Evolutionary conservation across 2,113 vertebrate species (phyloP).

Genomic region (Ariopsis seemanni): DNA sequence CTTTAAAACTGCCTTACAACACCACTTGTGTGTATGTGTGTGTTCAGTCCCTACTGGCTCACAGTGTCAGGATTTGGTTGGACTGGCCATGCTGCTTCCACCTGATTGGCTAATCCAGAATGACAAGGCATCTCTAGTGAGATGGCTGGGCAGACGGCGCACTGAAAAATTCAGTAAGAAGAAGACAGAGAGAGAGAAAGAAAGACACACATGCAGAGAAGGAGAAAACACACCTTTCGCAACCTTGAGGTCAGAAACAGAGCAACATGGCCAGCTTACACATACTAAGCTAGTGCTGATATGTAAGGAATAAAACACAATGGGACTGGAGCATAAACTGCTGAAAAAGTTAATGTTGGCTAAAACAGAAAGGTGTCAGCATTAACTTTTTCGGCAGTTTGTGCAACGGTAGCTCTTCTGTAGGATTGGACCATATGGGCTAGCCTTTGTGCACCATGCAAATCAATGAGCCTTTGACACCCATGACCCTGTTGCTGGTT

Average conservation of each 20-base stretch:
- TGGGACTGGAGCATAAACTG: background rate
- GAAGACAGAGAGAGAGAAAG: background rate
- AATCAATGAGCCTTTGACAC: too few species aligned
- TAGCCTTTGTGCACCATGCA: too few species aligned
- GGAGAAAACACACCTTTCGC: background rate
- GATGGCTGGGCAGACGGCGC: conserved; percentile 74
- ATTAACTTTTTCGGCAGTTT: too few species aligned
- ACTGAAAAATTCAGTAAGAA: conserved; percentile 83
- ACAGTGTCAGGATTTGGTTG: conserved; percentile 61
- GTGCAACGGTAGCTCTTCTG: too few species aligned
- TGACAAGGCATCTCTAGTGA: conserved; percentile 74
- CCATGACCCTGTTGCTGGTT: too few species aligned
- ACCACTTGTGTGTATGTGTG: conserved; percentile 26
- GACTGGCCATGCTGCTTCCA: conserved; percentile 55
- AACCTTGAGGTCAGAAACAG: background rate
- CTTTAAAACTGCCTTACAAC: conserved; percentile 1
- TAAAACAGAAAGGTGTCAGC: too few species aligned
- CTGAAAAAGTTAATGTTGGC: too few species aligned
- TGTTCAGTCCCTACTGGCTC: conserved; percentile 50
- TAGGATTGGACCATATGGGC: too few species aligned
- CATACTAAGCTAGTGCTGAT: background rate
- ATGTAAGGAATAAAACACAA: background rate
- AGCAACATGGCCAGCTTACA: background rate
- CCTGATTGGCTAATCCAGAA: conserved; percentile 72
- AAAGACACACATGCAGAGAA: background rate